phyloP scores from a whole-genome alignment of 2,113 vertebrate species.

The Gymnocephalus cernua region DNA sequence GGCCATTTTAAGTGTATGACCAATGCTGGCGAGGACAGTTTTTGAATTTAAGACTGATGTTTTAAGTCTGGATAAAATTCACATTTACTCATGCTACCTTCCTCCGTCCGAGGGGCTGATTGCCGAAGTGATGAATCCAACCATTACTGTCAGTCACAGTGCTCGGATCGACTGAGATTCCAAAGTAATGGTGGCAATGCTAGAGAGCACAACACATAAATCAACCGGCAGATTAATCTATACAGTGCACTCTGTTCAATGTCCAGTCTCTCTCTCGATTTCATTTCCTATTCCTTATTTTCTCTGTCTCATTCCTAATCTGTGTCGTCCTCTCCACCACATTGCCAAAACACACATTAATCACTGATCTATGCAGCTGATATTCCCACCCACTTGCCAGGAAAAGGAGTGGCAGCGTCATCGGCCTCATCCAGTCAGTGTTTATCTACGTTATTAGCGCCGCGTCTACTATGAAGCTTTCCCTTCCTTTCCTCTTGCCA shows the following conservation, averaged over 20 bases:
- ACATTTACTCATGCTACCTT: background rate
- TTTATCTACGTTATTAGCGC: constrained; percentile 69
- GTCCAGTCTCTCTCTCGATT: constrained; percentile 28
- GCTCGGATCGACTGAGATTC: constrained; percentile 12
- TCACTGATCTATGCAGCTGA: constrained; percentile 61
- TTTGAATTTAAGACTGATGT: background rate
- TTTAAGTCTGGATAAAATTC: constrained; percentile 12
- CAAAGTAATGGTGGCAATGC: constrained; percentile 1
- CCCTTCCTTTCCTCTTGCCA: constrained; percentile 34
- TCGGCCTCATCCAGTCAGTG: constrained; percentile 44
- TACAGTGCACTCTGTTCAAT: constrained; percentile 23
- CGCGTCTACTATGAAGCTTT: constrained; percentile 33
- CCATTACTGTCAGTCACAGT: constrained; percentile 46
- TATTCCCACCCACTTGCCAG: constrained; percentile 49
- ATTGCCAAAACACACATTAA: constrained; percentile 59
- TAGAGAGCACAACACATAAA: constrained; percentile 41
- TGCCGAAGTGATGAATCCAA: constrained; percentile 36
- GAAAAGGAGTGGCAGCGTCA: constrained; percentile 15
- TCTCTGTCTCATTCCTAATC: background rate
- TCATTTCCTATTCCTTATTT: background rate
- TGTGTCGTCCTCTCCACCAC: constrained; percentile 10
- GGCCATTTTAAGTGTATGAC: background rate
- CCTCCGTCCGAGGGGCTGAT: background rate
- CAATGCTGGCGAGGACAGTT: background rate
- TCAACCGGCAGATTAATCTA: constrained; percentile 55